Evolutionary conservation across 2,888 invertebrate genomes (phyloP).

Genomic region (Boloria selene): DNA sequence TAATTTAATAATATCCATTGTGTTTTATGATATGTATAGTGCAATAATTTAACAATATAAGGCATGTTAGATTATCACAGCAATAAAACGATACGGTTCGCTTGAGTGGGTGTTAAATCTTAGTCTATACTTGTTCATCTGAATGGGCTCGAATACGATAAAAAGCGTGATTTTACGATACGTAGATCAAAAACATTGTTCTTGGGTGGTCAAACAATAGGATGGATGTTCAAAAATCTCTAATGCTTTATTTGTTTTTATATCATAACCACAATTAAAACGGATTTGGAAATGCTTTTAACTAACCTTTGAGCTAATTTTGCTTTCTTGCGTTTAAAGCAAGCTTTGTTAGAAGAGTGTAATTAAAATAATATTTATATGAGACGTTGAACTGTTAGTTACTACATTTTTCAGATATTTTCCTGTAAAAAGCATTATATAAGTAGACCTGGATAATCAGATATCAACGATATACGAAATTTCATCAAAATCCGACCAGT

Average conservation of each 20-base stretch:
- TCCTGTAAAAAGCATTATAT: too few species aligned
- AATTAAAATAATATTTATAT: too few species aligned
- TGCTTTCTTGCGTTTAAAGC: too few species aligned
- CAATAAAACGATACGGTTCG: slow-evolving; percentile 56
- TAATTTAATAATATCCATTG: too few species aligned
- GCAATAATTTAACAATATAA: slow-evolving; percentile 59
- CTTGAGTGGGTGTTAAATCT: slow-evolving; percentile 72
- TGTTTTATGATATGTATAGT: slow-evolving; percentile 25
- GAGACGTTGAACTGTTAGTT: too few species aligned
- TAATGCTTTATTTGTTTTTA: slow-evolving; percentile 56
- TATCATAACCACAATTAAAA: slow-evolving; percentile 56
- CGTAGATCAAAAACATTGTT: slow-evolving; percentile 71
- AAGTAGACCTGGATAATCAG: too few species aligned
- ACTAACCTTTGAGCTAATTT: neutral
- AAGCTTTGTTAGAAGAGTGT: too few species aligned
- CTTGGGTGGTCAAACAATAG: slow-evolving; percentile 72
- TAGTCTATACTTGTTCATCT: slow-evolving; percentile 63
- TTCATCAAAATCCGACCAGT: too few species aligned
- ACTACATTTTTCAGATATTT: too few species aligned
- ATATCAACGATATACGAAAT: too few species aligned
- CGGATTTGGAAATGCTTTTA: slow-evolving; percentile 36
- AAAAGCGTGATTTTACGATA: slow-evolving; percentile 79
- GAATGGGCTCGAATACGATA: slow-evolving; percentile 65
- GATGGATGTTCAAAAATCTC: slow-evolving; percentile 24
- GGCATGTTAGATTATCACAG: slow-evolving; percentile 56